These are phyloP conservation scores for Gambusia holbrooki DNA, from an alignment of 2,113 vertebrate species.

Conservation along the genomic window DNA sequence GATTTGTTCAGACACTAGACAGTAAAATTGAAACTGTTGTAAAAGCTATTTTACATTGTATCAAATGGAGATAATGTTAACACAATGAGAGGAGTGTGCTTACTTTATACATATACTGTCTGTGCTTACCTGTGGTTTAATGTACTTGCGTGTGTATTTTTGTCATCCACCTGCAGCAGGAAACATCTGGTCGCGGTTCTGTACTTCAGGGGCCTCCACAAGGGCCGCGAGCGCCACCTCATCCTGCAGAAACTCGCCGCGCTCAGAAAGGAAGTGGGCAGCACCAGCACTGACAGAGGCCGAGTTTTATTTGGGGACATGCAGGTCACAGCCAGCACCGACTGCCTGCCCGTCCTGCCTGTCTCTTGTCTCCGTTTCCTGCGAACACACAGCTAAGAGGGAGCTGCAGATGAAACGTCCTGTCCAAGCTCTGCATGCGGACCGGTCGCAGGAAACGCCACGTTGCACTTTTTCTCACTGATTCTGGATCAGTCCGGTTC, in stretches of 20 bases:
- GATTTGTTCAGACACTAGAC: too few species aligned
- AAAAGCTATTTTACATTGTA: too few species aligned
- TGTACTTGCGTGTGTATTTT: neutral
- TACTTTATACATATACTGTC: too few species aligned
- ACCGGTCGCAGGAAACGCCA: neutral
- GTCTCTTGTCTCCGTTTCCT: constrained; percentile 49
- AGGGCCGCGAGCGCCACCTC: constrained; percentile 62
- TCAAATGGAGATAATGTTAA: too few species aligned
- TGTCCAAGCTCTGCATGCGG: neutral
- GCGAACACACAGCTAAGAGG: constrained; percentile 17
- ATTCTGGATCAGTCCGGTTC: neutral
- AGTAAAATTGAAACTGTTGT: too few species aligned
- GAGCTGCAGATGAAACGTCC: neutral
- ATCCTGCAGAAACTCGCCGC: constrained; percentile 60
- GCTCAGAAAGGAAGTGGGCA: constrained; percentile 36
- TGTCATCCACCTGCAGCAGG: constrained; percentile 53
- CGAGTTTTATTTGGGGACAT: constrained; percentile 71
- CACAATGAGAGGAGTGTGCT: too few species aligned
- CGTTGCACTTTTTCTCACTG: neutral
- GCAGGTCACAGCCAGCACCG: constrained; percentile 44
- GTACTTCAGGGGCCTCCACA: constrained; percentile 70
- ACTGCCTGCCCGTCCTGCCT: constrained; percentile 61
- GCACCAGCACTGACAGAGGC: neutral
- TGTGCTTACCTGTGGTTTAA: neutral
- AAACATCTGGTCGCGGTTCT: constrained; percentile 76